Conservation (phyloP, 2,797 vertebrate genomes). For the Mastacembelus armatus region DNA sequence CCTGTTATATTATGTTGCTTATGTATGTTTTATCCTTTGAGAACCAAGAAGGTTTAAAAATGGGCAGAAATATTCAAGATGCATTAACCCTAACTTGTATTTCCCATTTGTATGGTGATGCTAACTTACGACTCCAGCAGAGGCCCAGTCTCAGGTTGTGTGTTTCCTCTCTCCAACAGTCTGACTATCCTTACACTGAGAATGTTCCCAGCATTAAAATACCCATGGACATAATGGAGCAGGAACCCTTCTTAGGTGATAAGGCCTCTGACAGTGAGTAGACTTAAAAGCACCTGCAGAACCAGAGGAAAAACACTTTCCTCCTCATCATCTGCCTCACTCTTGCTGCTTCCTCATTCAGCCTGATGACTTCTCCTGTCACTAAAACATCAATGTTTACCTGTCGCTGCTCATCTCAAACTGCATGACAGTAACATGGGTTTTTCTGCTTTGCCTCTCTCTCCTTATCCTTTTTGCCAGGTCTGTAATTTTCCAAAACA, state of each 20-base stretch:
- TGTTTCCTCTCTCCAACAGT: conserved; percentile 88
- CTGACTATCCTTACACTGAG: conserved; percentile 96
- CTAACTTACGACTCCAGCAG: background rate
- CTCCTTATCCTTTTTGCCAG: background rate
- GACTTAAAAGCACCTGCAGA: conserved; percentile 68
- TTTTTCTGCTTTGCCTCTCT: background rate
- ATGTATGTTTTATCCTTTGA: too few relatives aligned
- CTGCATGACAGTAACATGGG: conserved; percentile 38
- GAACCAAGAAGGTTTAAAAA: background rate
- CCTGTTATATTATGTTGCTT: background rate
- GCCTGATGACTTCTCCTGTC: conserved; percentile 3
- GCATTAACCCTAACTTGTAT: background rate
- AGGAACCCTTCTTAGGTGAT: conserved; percentile 98
- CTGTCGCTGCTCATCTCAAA: background rate
- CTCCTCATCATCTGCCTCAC: conserved; percentile 2
- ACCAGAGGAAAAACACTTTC: conserved; percentile 9
- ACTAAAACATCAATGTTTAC: conserved; percentile 5
- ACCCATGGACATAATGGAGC: conserved; percentile 99
- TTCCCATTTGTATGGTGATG: background rate
- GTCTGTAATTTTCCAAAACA: background rate
- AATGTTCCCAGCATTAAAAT: conserved; percentile 99
- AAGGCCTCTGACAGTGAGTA: conserved; percentile 98
- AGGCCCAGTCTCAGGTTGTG: conserved; percentile 39
- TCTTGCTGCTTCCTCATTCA: conserved; percentile 24
- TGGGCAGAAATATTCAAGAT: background rate